Evolutionary conservation across 35 echinoderm and acorn worm genomes (phyloP).

Genomic region (Heliocidaris tuberculata): DNA sequence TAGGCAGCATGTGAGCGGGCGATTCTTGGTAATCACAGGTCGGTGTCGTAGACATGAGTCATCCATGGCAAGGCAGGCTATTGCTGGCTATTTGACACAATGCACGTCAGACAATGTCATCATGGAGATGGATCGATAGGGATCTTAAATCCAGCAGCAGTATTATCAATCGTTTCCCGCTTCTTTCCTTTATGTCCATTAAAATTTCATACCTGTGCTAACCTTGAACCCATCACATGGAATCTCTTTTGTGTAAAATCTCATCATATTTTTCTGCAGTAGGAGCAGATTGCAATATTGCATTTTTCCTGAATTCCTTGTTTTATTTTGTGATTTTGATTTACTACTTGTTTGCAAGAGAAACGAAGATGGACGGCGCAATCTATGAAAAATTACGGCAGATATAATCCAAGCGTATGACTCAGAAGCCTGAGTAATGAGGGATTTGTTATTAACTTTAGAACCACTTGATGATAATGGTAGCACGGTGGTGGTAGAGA

Average conservation of each 20-base stretch:
- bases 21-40: background rate
- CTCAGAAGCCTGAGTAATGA: background rate
- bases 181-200: background rate
- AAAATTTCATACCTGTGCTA: background rate
- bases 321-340: background rate
- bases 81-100: constrained; percentile 10
- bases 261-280: background rate
- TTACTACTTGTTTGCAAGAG: background rate
- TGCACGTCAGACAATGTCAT: background rate
- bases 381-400: background rate
- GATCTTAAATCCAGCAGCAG: background rate
- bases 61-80: background rate
- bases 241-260: background rate
- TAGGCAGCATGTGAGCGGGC: background rate
- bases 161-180: background rate
- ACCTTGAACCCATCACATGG: background rate
- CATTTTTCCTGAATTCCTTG: background rate
- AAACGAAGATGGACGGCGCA: background rate
- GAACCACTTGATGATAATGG: background rate
- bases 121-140: background rate
- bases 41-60: background rate
- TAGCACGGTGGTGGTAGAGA: background rate
- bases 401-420: background rate
- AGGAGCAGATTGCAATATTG: background rate
- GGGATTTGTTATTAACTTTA: background rate